These are phyloP conservation scores for Hypotaenidia philippensis DNA, from an alignment of 2,797 vertebrate genomes.

Conservation along the genomic window DNA sequence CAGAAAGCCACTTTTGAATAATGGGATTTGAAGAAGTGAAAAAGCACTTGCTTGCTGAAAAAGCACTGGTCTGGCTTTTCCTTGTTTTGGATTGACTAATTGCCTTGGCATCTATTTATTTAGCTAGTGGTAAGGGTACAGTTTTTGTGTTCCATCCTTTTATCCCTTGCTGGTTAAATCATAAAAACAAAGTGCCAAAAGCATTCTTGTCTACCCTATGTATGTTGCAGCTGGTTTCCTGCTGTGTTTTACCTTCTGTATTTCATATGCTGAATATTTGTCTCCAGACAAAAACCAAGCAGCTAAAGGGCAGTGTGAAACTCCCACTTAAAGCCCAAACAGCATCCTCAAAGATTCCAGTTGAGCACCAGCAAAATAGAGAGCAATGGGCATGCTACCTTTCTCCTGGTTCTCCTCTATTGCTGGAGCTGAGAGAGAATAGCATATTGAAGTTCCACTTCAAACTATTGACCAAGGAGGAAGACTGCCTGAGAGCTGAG, in stretches of 20 bases:
- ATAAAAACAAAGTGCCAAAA: accelerated
- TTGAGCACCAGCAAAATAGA: background rate
- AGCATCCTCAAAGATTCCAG: background rate
- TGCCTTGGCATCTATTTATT: constrained; percentile 5
- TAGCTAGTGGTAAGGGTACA: background rate
- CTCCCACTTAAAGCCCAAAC: background rate
- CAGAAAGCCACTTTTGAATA: background rate
- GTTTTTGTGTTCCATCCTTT: background rate
- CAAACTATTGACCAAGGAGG: background rate
- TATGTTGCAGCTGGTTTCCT: background rate
- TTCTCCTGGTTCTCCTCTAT: background rate
- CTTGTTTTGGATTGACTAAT: background rate
- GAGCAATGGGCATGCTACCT: background rate
- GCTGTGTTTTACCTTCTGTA: background rate
- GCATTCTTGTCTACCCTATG: background rate
- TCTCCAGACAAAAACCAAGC: background rate
- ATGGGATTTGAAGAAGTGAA: background rate
- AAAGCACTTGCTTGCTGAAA: background rate
- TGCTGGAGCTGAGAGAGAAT: background rate
- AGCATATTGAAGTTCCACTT: background rate
- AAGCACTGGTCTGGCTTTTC: background rate
- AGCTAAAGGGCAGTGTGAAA: background rate
- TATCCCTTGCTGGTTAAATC: background rate
- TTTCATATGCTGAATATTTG: background rate
- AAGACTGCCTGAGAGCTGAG: background rate